Evolutionary conservation across 2,113 vertebrate genomes (phyloP).

Genomic region (Thymallus thymallus): DNA sequence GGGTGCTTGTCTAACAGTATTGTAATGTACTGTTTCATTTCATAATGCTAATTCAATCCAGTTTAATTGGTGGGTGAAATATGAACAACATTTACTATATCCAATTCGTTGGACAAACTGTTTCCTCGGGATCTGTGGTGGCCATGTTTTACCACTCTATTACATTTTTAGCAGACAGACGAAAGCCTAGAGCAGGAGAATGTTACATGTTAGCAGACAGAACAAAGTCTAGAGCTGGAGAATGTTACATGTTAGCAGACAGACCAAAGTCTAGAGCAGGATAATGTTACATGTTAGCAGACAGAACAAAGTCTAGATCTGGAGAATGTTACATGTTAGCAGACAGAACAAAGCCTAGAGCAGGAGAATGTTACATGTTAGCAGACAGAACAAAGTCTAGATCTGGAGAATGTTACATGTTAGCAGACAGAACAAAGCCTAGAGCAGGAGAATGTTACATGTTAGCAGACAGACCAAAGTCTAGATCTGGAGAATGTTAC

Average conservation of each 20-base stretch:
- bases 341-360: constrained; percentile 30
- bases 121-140: constrained; percentile 58
- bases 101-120: constrained; percentile 72
- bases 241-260: background rate
- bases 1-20: background rate
- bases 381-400: constrained; percentile 23
- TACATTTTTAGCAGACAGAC: constrained; percentile 10
- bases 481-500: constrained; percentile 16
- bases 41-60: constrained; percentile 63
- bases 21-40: constrained; percentile 34
- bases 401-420: constrained; percentile 21
- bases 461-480: constrained; percentile 24
- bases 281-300: no score
- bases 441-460: constrained; percentile 19
- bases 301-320: constrained; percentile 29
- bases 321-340: background rate
- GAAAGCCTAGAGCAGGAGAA: constrained; percentile 23
- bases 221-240: constrained; percentile 26
- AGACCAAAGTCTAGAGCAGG: constrained; percentile 30
- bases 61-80: constrained; percentile 64
- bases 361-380: background rate
- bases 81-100: constrained; percentile 62
- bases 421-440: constrained; percentile 22
- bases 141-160: constrained; percentile 56
- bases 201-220: constrained; percentile 11